These are phyloP conservation scores for Myoxocephalus aenaeus DNA, from an alignment of 2,797 vertebrate genomes.

Conservation along the genomic window DNA sequence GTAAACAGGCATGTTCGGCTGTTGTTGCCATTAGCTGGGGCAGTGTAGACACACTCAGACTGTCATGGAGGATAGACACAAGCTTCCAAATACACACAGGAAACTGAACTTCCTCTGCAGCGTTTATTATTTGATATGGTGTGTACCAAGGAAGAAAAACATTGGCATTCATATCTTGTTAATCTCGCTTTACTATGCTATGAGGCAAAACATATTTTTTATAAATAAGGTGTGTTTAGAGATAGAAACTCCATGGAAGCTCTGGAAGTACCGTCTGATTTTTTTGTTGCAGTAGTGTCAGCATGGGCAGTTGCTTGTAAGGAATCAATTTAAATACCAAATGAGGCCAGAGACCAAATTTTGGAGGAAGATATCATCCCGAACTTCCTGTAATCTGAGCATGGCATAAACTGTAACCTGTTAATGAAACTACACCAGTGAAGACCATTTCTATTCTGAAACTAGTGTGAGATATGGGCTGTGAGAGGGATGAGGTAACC, in stretches of 20 bases:
- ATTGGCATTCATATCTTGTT: not conserved
- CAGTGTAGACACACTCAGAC: conserved; percentile 1
- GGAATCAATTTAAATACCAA: not conserved
- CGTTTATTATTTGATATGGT: not conserved
- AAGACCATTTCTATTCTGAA: conserved; percentile 3
- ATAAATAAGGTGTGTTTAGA: not conserved
- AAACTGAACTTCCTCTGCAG: not conserved
- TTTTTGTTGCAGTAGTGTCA: not conserved
- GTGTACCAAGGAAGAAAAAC: not conserved
- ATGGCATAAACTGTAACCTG: not conserved
- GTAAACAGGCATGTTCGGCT: not conserved
- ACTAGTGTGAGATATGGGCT: not conserved
- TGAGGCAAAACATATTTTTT: not conserved
- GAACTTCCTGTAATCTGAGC: conserved; percentile 18
- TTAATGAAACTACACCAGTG: not conserved
- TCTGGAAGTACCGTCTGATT: not conserved
- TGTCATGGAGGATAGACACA: conserved; percentile 7
- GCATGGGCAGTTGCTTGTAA: not conserved
- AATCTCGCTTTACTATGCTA: not conserved
- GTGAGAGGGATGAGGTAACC: conserved; percentile 14
- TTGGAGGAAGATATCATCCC: not conserved
- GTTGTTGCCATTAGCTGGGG: not conserved
- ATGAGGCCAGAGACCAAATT: not conserved
- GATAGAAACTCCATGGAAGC: not conserved
- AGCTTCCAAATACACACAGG: conserved; percentile 14